Conservation (phyloP, 37 sponge, comb jelly and placozoan species). For the Eunapius fragilis region DNA sequence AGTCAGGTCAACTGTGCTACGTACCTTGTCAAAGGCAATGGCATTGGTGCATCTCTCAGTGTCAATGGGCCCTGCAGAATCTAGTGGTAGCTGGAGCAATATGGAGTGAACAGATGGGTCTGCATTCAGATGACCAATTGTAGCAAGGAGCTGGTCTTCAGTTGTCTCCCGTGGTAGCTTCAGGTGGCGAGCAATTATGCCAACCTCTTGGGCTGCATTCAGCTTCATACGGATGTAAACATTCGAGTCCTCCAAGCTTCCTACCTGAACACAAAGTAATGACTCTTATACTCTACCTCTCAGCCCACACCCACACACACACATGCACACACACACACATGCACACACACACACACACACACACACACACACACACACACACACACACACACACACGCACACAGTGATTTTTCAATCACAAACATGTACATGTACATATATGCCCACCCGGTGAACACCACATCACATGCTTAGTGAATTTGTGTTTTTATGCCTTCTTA, state of each 20-base stretch:
- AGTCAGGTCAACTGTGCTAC: not conserved
- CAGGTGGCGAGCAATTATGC: slow-evolving; percentile 67
- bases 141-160: slow-evolving; percentile 57
- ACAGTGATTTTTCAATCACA: too few relatives aligned
- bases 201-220: slow-evolving; percentile 81
- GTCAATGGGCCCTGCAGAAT: slow-evolving; percentile 50
- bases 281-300: not conserved
- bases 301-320: too few relatives aligned
- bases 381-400: too few relatives aligned
- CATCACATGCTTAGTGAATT: too few relatives aligned
- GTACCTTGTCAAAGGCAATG: slow-evolving; percentile 60
- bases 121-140: slow-evolving; percentile 56
- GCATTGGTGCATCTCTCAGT: slow-evolving; percentile 74
- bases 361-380: too few relatives aligned
- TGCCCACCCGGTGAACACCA: too few relatives aligned
- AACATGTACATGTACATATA: too few relatives aligned
- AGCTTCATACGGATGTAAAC: slow-evolving; percentile 97
- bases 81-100: slow-evolving; percentile 90
- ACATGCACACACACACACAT: too few relatives aligned
- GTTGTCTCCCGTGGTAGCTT: slow-evolving; percentile 70
- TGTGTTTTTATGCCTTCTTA: too few relatives aligned
- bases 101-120: slow-evolving; percentile 87
- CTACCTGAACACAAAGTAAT: slow-evolving; percentile 60
- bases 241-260: slow-evolving; percentile 81
- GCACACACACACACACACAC: not conserved